Evolutionary conservation across 2,888 invertebrate species (phyloP), one percentile per base, ranked within the genome.

Genomic region (Mimumesa dahlbomi): DNA sequence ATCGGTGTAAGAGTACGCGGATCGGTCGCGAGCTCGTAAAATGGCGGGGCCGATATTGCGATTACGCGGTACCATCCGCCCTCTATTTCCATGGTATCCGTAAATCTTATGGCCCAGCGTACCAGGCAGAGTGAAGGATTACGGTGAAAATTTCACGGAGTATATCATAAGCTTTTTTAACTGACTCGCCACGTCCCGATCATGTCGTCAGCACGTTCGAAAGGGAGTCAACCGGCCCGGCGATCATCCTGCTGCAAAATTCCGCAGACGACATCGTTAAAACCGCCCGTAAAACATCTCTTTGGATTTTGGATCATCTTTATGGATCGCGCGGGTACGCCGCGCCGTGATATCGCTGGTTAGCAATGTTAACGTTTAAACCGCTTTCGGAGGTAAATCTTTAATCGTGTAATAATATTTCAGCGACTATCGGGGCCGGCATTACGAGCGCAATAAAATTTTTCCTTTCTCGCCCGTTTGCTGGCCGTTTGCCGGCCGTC

Each of bases 21-120:
- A 66, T 67, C 58, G 40, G 42, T 40, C 38, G 54, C 45, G 40
- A 53, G 53, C 61, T 76, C 76, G 70, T 77, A 67, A 77, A 77
- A 64, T 50, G 59, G 9, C 45, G 21, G 21, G 38, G 63, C 29
- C 59, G 50, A 66, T 76, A 68, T 75, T 68, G 49, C 50, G 65
- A 75, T 72, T 68, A 72, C 57, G 38, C 43, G 54, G 18, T 16
- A 18, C 57, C 36, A 29, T 57, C 36, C 42, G 16, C 19, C 14
- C 18, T 6, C 19, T 7, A n/a, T 40, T 34, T 59, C 34, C 34
- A 5, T 36, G 40, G n/a, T 40, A 58, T 66, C 38, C 53, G 62
- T 65, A 57, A 53, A 72, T 73, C 69, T 68, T 38, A n/a, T 9
- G 54, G 36, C 29, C 21, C 11, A 4, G 58, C 16, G 53, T 56